Percentiles rank a stretch among this genome's conserved stretches.
Conservation (phyloP, 2,797 vertebrate genomes). For the Dipus sagitta region DNA sequence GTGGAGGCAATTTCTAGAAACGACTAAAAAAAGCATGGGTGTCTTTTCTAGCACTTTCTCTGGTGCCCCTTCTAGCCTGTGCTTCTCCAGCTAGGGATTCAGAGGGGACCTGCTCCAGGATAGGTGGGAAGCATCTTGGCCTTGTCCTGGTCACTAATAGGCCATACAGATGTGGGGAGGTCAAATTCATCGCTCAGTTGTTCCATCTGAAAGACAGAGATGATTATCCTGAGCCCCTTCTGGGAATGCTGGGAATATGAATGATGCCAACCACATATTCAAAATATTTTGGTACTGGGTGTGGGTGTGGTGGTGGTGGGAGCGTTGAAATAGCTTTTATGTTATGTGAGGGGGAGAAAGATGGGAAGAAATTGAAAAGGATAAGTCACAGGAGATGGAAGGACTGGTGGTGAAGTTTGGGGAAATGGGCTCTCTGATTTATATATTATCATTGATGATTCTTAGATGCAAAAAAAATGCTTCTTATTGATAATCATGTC, state of each 20-base stretch:
- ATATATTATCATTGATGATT: background rate
- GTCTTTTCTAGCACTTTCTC: background rate
- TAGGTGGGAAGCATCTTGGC: background rate
- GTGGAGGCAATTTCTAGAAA: conserved; percentile 5
- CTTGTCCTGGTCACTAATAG: background rate
- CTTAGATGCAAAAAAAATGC: background rate
- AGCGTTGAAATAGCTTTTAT: background rate
- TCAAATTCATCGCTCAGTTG: background rate
- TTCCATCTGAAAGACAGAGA: background rate
- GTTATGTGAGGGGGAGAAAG: background rate
- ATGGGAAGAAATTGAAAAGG: background rate
- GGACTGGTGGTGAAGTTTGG: background rate
- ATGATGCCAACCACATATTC: background rate
- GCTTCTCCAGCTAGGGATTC: background rate
- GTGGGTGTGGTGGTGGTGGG: background rate
- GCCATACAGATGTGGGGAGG: background rate
- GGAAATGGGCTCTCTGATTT: background rate
- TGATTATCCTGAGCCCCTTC: background rate
- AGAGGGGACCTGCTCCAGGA: background rate
- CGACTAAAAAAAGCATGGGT: background rate
- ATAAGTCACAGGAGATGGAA: background rate
- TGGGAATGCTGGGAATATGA: background rate
- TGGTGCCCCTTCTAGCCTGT: no score
- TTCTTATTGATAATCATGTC: background rate
- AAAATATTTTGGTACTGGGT: background rate